phyloP scores from a whole-genome alignment of 2,113 vertebrate species.

The Phycodurus eques region DNA sequence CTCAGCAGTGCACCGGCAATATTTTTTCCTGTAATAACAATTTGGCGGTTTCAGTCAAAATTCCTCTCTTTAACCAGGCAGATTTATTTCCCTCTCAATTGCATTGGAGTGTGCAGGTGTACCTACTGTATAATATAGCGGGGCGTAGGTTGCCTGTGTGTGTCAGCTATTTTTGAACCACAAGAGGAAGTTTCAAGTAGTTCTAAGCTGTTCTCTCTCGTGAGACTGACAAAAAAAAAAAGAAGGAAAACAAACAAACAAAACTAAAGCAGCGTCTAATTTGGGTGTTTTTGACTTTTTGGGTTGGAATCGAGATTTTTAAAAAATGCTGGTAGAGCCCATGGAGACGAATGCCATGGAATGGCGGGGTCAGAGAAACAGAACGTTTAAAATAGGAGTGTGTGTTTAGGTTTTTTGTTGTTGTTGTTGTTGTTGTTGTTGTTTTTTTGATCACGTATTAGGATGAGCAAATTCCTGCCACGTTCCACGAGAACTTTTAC shows the following conservation, averaged over 20 bases:
- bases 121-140: background rate
- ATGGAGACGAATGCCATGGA: conserved; percentile 3
- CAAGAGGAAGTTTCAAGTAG: background rate
- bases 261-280: conserved; percentile 45
- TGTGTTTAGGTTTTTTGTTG: background rate
- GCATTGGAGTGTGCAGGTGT: background rate
- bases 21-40: background rate
- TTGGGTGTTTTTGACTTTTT: conserved; percentile 19
- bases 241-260: background rate
- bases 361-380: background rate
- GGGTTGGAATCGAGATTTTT: conserved; percentile 34
- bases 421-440: background rate
- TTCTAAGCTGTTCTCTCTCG: conserved; percentile 17
- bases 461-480: background rate
- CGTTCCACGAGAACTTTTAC: conserved; percentile 11
- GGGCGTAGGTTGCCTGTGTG: background rate
- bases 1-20: background rate
- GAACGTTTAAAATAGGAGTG: background rate
- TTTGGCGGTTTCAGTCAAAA: background rate
- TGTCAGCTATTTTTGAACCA: background rate
- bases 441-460: background rate
- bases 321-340: conserved; percentile 29
- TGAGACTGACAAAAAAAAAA: conserved; percentile 7
- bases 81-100: background rate
- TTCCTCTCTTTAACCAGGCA: background rate